A percentile compares a stretch with the other conserved stretches of the same genome.
These are phyloP conservation scores for Acanthurus tractus DNA, from an alignment of 2,797 vertebrate genomes.

Conservation along the genomic window DNA sequence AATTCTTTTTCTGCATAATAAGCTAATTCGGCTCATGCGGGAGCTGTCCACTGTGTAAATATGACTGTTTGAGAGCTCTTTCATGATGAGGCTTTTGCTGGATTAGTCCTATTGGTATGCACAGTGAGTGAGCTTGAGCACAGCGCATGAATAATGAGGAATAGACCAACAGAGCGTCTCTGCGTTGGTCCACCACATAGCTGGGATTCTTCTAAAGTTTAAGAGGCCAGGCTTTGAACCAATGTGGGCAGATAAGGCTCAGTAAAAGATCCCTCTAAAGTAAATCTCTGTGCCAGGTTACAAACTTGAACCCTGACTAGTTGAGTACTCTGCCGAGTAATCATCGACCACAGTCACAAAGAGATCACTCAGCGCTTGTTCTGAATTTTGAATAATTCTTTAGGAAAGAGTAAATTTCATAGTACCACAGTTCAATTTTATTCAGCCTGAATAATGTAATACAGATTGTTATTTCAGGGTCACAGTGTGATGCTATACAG, in stretches of 20 bases:
- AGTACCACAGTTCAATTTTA: neutral
- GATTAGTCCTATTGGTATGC: slow-evolving; percentile 71
- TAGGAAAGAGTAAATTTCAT: neutral
- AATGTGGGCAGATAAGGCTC: slow-evolving; percentile 47
- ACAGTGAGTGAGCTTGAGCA: slow-evolving; percentile 43
- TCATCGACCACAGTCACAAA: slow-evolving; percentile 5
- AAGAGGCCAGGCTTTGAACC: slow-evolving; percentile 51
- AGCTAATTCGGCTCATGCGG: neutral
- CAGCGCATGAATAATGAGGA: slow-evolving; percentile 71
- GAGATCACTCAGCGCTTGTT: slow-evolving; percentile 4
- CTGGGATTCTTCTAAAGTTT: slow-evolving; percentile 72
- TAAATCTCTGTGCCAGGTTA: slow-evolving; percentile 52
- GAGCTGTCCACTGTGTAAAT: slow-evolving; percentile 14
- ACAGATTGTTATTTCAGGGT: slow-evolving; percentile 28
- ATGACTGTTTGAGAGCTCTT: slow-evolving; percentile 12
- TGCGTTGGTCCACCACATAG: slow-evolving; percentile 57
- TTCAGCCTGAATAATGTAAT: slow-evolving; percentile 1
- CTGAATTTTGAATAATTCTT: neutral
- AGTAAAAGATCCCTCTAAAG: slow-evolving; percentile 66
- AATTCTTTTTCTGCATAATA: neutral
- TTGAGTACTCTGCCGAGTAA: slow-evolving; percentile 59
- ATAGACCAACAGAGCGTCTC: slow-evolving; percentile 48
- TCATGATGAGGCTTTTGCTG: slow-evolving; percentile 61
- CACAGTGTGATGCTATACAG: slow-evolving; percentile 29
- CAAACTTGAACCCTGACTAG: slow-evolving; percentile 60